phyloP scores from a whole-genome alignment of 2,113 vertebrate species.

The Labeo rohita region DNA sequence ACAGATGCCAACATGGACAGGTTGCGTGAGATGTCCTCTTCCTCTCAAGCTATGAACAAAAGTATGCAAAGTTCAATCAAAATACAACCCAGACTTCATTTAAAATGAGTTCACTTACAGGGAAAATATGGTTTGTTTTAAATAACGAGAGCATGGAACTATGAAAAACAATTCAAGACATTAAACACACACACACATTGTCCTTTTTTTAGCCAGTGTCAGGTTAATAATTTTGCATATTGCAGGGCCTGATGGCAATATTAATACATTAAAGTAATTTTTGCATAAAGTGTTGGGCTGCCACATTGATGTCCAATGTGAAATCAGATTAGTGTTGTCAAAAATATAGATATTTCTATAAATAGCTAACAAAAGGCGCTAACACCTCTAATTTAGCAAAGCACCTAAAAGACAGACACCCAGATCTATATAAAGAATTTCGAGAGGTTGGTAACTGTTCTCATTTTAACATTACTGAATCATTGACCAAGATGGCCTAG shows the following conservation, averaged over 20 bases:
- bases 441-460: too few relatives aligned
- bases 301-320: too few relatives aligned
- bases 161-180: not conserved
- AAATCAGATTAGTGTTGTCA: too few relatives aligned
- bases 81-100: not conserved
- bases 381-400: too few relatives aligned
- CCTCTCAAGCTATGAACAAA: not conserved
- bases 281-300: too few relatives aligned
- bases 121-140: conserved; percentile 2
- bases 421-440: too few relatives aligned
- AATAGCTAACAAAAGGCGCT: too few relatives aligned
- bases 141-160: not conserved
- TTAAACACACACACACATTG: not conserved
- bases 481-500: too few relatives aligned
- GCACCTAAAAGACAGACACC: too few relatives aligned
- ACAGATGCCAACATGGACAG: not conserved
- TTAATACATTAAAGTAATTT: not conserved
- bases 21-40: not conserved
- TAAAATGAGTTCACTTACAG: conserved; percentile 1
- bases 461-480: too few relatives aligned
- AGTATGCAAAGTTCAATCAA: not conserved
- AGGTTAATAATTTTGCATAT: not conserved
- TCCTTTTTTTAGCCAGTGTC: not conserved
- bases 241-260: not conserved
- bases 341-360: too few relatives aligned